Evolutionary conservation across 2,113 vertebrate species (phyloP), one percentile per base, ranked within the genome.

Genomic region (Lepus americanus): DNA sequence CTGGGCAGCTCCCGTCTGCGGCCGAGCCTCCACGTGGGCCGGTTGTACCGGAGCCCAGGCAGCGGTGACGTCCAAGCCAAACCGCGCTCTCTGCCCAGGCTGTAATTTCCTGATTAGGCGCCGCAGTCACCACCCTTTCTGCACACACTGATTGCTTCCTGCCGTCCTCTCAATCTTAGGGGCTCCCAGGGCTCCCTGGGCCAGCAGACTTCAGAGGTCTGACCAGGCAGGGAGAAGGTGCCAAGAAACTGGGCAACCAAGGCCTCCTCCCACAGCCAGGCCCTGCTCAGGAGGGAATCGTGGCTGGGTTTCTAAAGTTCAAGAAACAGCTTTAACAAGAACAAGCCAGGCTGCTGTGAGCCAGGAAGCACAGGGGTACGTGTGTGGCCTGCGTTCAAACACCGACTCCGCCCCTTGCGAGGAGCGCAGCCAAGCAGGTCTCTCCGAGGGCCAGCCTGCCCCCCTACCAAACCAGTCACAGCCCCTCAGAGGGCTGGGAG

Each of bases 91-190:
- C 83, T 84, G 93, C 93, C 89, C 85, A 94, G 87, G 92, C 92
- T 84, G 8, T 96, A 96, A 93, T 95, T 97, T 97, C 96, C 96
- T 73, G 92, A 95, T 97, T 95, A 93, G 80, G 36, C n/a, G 0
- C 89, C 29, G 2, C 59, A 70, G 91, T 93, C 94, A 76, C 92
- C 94, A 93, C 95, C 85, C 94, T 86, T 59, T 95, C 74, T 51
- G n/a, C 51, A 80, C 29, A 84, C 87, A 84, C 87, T 31, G 91
- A 96, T 74, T 76, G 93, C 39, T 95, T 92, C 96, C 93, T 74
- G 91, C 51, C 1, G 1, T 39, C 59, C 11, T 70, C 64, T 85
- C 53, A 23, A 39, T 33, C 87, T 49, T 73, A 22, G 67, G 13
- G 49, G 87, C 22, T 85, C 74, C n/a, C 27, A 1, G 29, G 27